Base-by-base conservation (phyloP, 2,113 vertebrate genomes). In the Sinocyclocheilus anophthalmus region DNA sequence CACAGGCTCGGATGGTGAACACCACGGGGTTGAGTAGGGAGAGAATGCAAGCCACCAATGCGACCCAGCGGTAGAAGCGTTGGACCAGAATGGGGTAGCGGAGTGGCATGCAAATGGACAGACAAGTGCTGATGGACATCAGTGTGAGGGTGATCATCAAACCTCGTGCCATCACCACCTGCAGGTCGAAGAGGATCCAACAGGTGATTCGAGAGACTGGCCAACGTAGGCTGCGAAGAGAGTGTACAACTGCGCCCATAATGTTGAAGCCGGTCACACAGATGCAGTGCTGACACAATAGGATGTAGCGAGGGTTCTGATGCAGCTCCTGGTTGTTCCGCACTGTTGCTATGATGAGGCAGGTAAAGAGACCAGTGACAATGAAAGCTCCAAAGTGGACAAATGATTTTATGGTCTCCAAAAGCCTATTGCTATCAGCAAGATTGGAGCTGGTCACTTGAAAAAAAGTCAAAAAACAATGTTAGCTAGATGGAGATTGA, bases 111-210 rank as follows among this genome's bases (percentile, higher is more conserved):
- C 92, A 94, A 50, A 93, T 84, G 18, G 85, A 90, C 84, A 92
- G 55, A 37, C 88, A 91, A 2, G 70, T 85, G 75, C 93, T 92
- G 82, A 94, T 20, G n/a, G 90, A 85, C 93, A 94, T 94, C 67
- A 94, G 85, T 69, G 90, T 89, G 83, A 95, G 86, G 5, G 91
- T 94, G 84, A 94, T 85, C 48, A 92, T 63, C 5, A 94, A 83
- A 88, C 90, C 92, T 85, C 92, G 92, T 26, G 91, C 92, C 37
- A 85, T 84, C 69, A 83, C 88, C 69, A 91, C 84, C 90, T 94
- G 93, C 14, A 89, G 13, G 61, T 91, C 90, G 42, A 93, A 95
- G 13, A 94, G 80, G 42, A 93, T 69, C 91, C 90, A 92, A 50
- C 92, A 93, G 3, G 88, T 22, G 30, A 92, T 45, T 67, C 89